A percentile compares a stretch with the other conserved stretches of the same genome.
phyloP scores from a whole-genome alignment of 2,113 vertebrate species.

The Catharus bicknelli region DNA sequence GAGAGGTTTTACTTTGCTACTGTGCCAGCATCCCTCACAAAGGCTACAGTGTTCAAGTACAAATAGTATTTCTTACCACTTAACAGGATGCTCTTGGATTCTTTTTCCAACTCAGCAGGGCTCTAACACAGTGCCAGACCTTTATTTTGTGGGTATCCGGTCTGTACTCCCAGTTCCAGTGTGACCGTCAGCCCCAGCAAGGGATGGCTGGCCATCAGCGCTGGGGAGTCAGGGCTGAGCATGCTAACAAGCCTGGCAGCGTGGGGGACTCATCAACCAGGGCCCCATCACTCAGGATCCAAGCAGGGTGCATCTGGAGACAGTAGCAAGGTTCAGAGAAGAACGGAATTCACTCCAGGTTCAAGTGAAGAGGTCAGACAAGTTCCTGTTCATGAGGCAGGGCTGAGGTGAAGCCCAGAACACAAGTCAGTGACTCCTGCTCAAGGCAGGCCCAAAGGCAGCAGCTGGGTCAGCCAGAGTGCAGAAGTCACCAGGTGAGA shows the following conservation, averaged over 20 bases:
- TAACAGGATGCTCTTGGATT: slow-evolving; percentile 62
- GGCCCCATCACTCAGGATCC: fast-evolving
- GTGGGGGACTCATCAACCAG: fast-evolving
- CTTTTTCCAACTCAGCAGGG: slow-evolving; percentile 19
- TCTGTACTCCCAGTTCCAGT: slow-evolving; percentile 23
- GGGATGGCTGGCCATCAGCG: neutral
- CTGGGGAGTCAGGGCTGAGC: neutral
- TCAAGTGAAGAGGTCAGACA: neutral
- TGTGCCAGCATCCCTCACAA: slow-evolving; percentile 53
- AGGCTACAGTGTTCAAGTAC: slow-evolving; percentile 51
- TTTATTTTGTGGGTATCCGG: slow-evolving; percentile 41
- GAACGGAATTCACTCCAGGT: neutral
- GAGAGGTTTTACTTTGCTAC: slow-evolving; percentile 42
- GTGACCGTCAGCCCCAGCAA: neutral
- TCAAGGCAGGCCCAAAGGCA: too few species aligned
- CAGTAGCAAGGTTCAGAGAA: neutral
- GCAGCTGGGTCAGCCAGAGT: neutral
- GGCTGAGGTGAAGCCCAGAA: neutral
- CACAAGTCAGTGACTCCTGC: neutral
- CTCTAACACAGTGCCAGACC: neutral
- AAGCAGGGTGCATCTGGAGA: neutral
- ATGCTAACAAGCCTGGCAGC: neutral
- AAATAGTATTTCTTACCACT: slow-evolving; percentile 58
- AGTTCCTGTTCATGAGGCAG: neutral
- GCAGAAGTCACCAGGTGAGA: neutral